Evolutionary conservation across 2,888 invertebrate genomes (phyloP).

Genomic region (Nezara viridula): DNA sequence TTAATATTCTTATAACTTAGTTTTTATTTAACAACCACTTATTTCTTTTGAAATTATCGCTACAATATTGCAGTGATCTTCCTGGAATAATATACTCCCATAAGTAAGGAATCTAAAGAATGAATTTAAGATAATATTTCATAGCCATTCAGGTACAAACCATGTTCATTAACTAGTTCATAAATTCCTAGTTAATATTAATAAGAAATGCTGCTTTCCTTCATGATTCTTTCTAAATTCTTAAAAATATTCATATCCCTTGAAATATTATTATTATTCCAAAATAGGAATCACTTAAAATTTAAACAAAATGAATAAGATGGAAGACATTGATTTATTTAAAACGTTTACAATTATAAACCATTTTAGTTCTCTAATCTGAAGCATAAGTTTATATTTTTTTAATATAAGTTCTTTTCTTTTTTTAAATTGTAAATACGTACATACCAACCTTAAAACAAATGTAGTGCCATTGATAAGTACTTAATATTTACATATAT

Average conservation of each 20-base stretch:
- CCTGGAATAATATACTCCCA: too few relatives aligned
- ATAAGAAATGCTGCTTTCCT: background rate
- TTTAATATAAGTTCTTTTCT: background rate
- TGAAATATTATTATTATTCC: background rate
- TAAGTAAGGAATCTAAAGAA: too few relatives aligned
- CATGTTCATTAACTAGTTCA: too few relatives aligned
- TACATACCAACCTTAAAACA: constrained; percentile 12
- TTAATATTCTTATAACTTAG: too few relatives aligned
- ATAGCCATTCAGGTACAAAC: too few relatives aligned
- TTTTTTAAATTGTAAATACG: background rate
- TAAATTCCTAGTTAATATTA: too few relatives aligned
- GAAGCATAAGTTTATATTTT: background rate
- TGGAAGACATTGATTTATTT: constrained; percentile 49
- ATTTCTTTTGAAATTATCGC: too few relatives aligned
- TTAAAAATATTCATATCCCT: background rate
- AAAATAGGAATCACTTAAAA: background rate
- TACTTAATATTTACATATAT: constrained; percentile 17
- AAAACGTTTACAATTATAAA: constrained; percentile 43
- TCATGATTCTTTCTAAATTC: background rate
- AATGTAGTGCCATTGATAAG: background rate
- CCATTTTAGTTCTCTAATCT: constrained; percentile 25
- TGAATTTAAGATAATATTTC: too few relatives aligned
- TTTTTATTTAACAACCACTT: too few relatives aligned
- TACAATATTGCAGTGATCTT: too few relatives aligned
- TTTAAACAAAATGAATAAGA: constrained; percentile 2